Base-by-base conservation (phyloP, 2,113 vertebrate genomes). In the Nannospalax galili region DNA sequence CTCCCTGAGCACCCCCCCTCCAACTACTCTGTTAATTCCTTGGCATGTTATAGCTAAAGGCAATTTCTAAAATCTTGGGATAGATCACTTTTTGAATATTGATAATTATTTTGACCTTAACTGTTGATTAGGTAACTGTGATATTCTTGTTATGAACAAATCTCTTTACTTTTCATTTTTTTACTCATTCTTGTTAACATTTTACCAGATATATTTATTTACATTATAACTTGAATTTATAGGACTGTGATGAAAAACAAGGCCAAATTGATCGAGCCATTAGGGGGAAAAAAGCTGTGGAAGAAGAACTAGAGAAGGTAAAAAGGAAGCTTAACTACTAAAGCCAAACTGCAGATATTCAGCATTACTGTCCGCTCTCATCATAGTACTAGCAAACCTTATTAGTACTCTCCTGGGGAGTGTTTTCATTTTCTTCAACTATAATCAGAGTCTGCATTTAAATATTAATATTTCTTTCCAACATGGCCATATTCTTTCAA, bases 261-360 rank as follows among this genome's bases (percentile, higher is more conserved):
- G 95, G 95, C 75, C 99, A 99, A 98, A 98, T 99, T 73, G 99
- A 99, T 95, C 98, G 98, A 96, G 98, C 98, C 67, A 96, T 99
- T 92, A 98, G 99, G 95, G 99, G 99, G 97, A 99, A 99, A 96
- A 99, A 98, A 97, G 99, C 99, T 28, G 98, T 99, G 81, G 99
- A 99, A 98, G 99, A 99, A 97, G 99, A 99, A 96, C 98, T 99
- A 40, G 99, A 99, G 96, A 99, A 99, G 99, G 99, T 99, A 98
- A 84, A 19, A 74, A 72, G 73, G 65, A 88, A 78, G 60, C 30
- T 20, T 48, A 73, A 26, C 70, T 93, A 70, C 70, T 90, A 86
- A 84, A 85, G 75, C 37, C n/a, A 58, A 84, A 32, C 87, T 67
- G 69, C 73, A 86, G 72, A 91, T 69, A 26, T 52, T 70, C 91